phyloP scores from a whole-genome alignment of 1,140 invertebrate genomes.

The Gonioctena quinquepunctata region DNA sequence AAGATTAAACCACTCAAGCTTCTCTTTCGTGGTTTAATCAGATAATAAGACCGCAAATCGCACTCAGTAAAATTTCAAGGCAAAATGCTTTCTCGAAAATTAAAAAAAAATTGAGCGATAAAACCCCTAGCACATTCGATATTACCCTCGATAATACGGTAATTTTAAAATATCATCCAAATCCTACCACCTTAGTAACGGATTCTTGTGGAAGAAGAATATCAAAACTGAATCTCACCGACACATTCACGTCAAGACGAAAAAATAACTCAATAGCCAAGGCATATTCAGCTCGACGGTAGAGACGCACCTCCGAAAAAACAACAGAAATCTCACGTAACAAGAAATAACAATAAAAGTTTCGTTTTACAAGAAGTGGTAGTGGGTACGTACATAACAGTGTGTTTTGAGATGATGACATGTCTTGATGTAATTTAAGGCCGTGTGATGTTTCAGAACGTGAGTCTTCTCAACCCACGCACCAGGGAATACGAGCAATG shows the following conservation, averaged over 20 bases:
- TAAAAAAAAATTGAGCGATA: too few species aligned
- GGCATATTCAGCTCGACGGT: not conserved
- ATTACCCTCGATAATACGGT: too few species aligned
- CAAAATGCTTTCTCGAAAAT: too few species aligned
- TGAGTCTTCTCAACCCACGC: not conserved
- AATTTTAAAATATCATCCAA: too few species aligned
- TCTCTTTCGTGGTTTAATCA: too few species aligned
- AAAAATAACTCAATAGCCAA: not conserved
- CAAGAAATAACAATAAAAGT: not conserved
- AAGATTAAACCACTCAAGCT: too few species aligned
- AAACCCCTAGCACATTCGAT: too few species aligned
- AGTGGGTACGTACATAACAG: not conserved
- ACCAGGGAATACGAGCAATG: not conserved
- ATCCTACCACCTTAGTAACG: too few species aligned
- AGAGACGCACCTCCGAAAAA: not conserved
- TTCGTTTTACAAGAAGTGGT: not conserved
- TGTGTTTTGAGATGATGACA: not conserved
- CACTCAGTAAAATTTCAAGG: too few species aligned
- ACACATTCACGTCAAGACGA: not conserved
- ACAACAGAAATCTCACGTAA: not conserved
- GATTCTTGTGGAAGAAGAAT: too few species aligned
- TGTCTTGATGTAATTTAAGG: not conserved
- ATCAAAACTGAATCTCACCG: not conserved
- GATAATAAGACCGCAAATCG: too few species aligned
- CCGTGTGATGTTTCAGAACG: not conserved